Percentiles rank a stretch among this genome's conserved stretches.
Conservation (phyloP, 2,888 invertebrate species). For the Sialis fuliginosa region DNA sequence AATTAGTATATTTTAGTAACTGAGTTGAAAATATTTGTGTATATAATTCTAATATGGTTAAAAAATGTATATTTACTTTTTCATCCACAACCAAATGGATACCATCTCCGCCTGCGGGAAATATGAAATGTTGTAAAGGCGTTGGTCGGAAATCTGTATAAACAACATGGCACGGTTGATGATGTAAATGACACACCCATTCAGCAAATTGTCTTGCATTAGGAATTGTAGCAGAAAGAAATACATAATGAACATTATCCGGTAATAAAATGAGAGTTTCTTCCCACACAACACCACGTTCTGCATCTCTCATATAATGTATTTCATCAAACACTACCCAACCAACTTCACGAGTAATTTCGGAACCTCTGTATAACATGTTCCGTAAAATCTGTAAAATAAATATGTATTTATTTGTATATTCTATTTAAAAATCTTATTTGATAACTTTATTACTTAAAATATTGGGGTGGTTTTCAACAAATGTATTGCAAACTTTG, state of each 20-base stretch:
- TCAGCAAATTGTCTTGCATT: slow-evolving; percentile 93
- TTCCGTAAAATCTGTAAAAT: slow-evolving; percentile 71
- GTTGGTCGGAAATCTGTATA: slow-evolving; percentile 97
- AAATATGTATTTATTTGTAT: slow-evolving; percentile 5
- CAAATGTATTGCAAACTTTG: background rate
- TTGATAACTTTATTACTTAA: no score
- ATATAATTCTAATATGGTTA: background rate
- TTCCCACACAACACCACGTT: slow-evolving; percentile 99
- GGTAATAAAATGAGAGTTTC: slow-evolving; percentile 95
- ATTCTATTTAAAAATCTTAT: background rate
- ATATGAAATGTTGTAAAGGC: slow-evolving; percentile 95
- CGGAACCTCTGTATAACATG: slow-evolving; percentile 96
- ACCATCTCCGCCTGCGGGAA: slow-evolving; percentile 89
- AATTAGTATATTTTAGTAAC: no score
- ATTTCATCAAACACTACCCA: slow-evolving; percentile 99
- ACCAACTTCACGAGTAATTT: slow-evolving; percentile 97
- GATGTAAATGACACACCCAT: slow-evolving; percentile 88
- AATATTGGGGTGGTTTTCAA: no score
- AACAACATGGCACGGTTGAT: slow-evolving; percentile 96
- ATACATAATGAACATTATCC: slow-evolving; percentile 96
- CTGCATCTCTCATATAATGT: slow-evolving; percentile 99
- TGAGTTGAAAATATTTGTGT: no score
- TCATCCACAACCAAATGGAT: slow-evolving; percentile 94
- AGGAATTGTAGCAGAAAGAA: slow-evolving; percentile 97
- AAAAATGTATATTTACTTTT: slow-evolving; percentile 30